These are phyloP conservation scores for Macrotis lagotis DNA, from an alignment of 2,113 vertebrate genomes.

Conservation along the genomic window DNA sequence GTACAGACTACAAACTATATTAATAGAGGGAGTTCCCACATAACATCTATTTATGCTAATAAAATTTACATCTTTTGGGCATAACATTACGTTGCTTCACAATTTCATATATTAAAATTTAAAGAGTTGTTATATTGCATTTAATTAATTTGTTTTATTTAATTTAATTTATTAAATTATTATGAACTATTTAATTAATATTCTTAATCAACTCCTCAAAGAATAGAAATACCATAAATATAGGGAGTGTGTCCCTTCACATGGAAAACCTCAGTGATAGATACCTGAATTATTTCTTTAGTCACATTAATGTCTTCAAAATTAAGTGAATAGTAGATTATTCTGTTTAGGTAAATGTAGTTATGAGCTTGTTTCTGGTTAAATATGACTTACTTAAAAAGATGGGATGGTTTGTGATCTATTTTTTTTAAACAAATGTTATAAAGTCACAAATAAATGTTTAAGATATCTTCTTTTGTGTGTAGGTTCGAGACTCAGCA, in stretches of 20 bases:
- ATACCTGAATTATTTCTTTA: neutral
- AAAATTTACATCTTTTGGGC: neutral
- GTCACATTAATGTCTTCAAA: neutral
- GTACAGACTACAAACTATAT: neutral
- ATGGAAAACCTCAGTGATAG: neutral
- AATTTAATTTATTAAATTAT: too few species aligned
- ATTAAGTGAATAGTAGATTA: neutral
- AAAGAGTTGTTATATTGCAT: neutral
- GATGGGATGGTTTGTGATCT: constrained; percentile 20
- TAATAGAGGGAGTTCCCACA: neutral
- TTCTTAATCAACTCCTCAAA: constrained; percentile 35
- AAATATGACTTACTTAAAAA: neutral
- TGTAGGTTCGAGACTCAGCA: constrained; percentile 95
- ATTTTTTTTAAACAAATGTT: constrained; percentile 19
- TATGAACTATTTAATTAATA: neutral
- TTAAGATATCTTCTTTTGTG: constrained; percentile 70
- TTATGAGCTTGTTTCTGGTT: neutral
- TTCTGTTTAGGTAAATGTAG: neutral
- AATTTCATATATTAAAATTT: neutral
- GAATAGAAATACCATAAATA: neutral
- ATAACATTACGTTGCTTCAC: neutral
- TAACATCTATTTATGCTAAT: neutral
- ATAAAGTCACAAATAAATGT: constrained; percentile 54
- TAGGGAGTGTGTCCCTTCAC: neutral
- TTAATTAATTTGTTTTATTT: too few species aligned